Evolutionary conservation across 2,888 invertebrate species (phyloP).

Genomic region (Eretmocerus hayati): DNA sequence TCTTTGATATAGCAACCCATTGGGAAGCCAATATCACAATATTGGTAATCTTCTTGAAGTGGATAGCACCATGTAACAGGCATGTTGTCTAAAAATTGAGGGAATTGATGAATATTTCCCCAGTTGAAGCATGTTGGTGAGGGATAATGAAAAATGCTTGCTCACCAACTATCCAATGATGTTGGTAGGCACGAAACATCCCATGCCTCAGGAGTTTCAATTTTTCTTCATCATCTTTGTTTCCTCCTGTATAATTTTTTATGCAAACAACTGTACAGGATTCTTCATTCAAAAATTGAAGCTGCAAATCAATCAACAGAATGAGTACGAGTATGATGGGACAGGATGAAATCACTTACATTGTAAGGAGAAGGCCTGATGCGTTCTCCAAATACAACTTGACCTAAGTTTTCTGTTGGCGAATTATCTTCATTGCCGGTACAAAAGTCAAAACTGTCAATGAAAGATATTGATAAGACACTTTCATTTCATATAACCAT

Average conservation of each 20-base stretch:
- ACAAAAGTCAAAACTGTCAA: conserved; percentile 86
- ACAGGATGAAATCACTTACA: too few species aligned
- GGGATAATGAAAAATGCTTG: neutral
- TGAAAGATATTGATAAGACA: neutral
- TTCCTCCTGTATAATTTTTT: conserved; percentile 64
- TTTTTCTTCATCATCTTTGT: conserved; percentile 59
- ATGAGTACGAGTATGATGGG: too few species aligned
- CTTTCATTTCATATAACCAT: neutral
- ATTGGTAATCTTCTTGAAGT: conserved; percentile 63
- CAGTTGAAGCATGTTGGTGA: neutral
- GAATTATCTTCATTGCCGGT: conserved; percentile 62
- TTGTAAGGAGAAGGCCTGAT: conserved; percentile 91
- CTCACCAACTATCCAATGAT: conserved; percentile 87
- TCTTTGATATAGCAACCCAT: conserved; percentile 87
- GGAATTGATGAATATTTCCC: neutral
- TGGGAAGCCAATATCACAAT: conserved; percentile 94
- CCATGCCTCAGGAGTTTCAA: conserved; percentile 83
- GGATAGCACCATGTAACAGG: conserved; percentile 96
- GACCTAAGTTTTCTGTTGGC: conserved; percentile 95
- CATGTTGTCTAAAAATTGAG: conserved; percentile 77
- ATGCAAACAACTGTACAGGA: conserved; percentile 60
- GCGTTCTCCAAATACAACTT: conserved; percentile 98
- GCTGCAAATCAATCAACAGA: conserved; percentile 39
- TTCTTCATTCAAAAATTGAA: conserved; percentile 68
- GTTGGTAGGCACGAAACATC: conserved; percentile 92